Percentiles rank a stretch among this genome's conserved stretches.
Conservation (phyloP, 2,113 vertebrate species). For the Sula dactylatra region DNA sequence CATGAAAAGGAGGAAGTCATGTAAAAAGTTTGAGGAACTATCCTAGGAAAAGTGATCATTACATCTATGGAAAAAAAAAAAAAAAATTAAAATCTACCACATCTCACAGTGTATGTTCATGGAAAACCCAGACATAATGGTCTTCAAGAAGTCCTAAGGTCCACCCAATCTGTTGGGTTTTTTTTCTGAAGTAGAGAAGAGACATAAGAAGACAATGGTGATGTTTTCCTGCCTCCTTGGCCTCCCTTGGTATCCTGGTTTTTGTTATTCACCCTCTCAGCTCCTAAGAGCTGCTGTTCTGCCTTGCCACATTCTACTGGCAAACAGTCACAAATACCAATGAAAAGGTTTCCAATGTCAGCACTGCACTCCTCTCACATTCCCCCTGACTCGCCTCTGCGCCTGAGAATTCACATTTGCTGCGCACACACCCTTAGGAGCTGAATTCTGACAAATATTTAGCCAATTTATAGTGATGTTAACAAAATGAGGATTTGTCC, state of each 20-base stretch:
- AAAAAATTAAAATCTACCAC: not conserved
- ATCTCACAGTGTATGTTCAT: not conserved
- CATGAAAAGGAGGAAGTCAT: not conserved
- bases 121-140: not conserved
- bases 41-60: not conserved
- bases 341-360: not conserved
- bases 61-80: not conserved
- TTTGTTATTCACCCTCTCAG: not conserved
- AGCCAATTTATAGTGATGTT: not conserved
- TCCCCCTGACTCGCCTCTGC: not conserved
- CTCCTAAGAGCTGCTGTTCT: not conserved
- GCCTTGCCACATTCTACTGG: not conserved
- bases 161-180: rapidly evolving
- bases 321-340: not conserved
- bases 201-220: not conserved
- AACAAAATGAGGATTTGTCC: not conserved
- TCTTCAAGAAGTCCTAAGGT: not conserved
- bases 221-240: not conserved
- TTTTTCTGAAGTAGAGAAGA: not conserved
- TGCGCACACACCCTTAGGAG: not conserved
- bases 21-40: not conserved
- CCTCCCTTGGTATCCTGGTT: not conserved
- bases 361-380: not conserved
- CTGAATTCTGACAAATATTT: not conserved
- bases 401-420: not conserved